These are phyloP conservation scores for Chymomyza amoena DNA, from an alignment of 2,888 invertebrate genomes.

Conservation along the genomic window DNA sequence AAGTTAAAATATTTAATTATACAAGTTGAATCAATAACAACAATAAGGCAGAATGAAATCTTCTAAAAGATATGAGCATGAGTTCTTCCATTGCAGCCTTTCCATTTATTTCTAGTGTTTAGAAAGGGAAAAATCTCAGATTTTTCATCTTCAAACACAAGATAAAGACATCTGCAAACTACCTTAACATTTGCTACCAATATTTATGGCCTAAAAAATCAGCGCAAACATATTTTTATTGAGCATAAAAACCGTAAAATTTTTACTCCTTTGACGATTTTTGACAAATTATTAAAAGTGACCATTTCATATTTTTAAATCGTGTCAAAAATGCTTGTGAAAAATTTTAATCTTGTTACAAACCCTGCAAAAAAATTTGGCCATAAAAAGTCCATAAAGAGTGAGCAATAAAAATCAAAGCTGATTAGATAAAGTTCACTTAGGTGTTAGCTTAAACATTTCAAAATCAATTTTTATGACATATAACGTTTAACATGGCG, in stretches of 20 bases:
- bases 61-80: too few relatives aligned
- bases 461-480: constrained; percentile 29
- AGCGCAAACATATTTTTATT: neutral
- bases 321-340: neutral
- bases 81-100: too few relatives aligned
- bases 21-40: too few relatives aligned
- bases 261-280: constrained; percentile 38
- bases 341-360: neutral
- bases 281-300: constrained; percentile 25
- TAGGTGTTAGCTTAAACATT: neutral
- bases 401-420: neutral
- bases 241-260: neutral
- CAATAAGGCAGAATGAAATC: too few relatives aligned
- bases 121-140: too few relatives aligned
- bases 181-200: too few relatives aligned
- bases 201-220: neutral
- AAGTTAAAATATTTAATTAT: too few relatives aligned
- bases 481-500: constrained; percentile 1
- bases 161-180: neutral
- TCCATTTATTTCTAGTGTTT: too few relatives aligned
- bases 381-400: neutral
- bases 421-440: neutral
- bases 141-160: too few relatives aligned
- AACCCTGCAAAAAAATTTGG: neutral
- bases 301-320: neutral